Conservation (phyloP, 2,113 vertebrate genomes). For the Heterochromis multidens region DNA sequence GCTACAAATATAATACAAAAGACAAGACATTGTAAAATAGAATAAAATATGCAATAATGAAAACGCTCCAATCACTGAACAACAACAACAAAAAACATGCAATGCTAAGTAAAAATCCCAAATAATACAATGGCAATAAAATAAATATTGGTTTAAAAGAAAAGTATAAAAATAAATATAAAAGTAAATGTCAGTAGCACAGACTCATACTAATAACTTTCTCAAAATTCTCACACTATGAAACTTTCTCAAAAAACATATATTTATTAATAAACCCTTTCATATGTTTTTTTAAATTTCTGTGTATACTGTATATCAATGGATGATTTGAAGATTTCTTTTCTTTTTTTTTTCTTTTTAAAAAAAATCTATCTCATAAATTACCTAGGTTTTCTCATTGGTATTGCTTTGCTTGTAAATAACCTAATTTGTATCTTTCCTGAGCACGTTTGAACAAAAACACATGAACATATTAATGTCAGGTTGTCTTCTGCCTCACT, state of each 20-base stretch:
- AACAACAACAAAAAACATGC: fast-evolving
- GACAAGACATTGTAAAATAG: neutral
- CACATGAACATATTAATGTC: constrained; percentile 3
- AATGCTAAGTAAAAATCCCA: too few species aligned
- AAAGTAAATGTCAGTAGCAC: too few species aligned
- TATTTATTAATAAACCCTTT: neutral
- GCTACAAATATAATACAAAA: neutral
- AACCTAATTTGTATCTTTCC: constrained; percentile 3
- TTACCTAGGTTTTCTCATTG: constrained; percentile 1
- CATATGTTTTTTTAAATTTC: neutral
- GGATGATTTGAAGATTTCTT: neutral
- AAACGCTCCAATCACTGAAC: too few species aligned
- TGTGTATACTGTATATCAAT: neutral
- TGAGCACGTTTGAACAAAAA: constrained; percentile 7
- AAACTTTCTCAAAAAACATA: neutral
- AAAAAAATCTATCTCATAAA: neutral
- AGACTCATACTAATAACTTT: neutral
- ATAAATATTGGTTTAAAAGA: neutral
- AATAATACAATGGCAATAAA: too few species aligned
- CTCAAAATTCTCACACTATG: neutral
- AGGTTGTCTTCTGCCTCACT: constrained; percentile 9
- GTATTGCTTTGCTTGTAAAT: neutral
- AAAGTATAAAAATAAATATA: too few species aligned
- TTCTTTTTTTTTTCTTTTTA: neutral
- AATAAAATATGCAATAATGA: too few species aligned